Conservation (phyloP, 2,888 invertebrate species). For the Lochmaea crataegi region DNA sequence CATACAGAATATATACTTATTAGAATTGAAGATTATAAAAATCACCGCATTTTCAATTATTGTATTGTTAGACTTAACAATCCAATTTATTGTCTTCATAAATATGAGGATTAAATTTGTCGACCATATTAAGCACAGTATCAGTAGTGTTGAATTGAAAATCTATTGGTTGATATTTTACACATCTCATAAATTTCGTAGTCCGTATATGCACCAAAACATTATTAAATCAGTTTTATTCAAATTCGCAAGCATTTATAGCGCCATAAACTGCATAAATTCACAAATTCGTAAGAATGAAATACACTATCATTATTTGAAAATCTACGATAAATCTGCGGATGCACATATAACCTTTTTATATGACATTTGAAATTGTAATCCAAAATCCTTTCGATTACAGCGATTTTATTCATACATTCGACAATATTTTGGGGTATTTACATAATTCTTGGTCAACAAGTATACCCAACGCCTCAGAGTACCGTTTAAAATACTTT, state of each 20-base stretch:
- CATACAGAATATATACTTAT: too few relatives aligned
- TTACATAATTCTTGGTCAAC: conserved; percentile 28
- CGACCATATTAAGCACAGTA: conserved; percentile 18
- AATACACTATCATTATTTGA: conserved; percentile 30
- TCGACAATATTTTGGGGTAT: conserved; percentile 23
- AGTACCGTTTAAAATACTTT: conserved; percentile 14
- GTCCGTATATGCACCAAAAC: conserved; percentile 19
- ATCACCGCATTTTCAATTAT: too few relatives aligned
- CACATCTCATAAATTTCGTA: conserved; percentile 21
- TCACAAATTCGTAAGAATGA: conserved; percentile 30
- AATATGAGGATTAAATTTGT: conserved; percentile 15
- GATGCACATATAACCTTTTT: conserved; percentile 30
- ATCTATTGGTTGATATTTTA: conserved; percentile 24
- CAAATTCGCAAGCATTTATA: conserved; percentile 25
- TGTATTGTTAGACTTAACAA: too few relatives aligned
- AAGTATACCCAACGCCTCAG: conserved; percentile 18
- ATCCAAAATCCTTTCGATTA: conserved; percentile 16
- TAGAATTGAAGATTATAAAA: too few relatives aligned
- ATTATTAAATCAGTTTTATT: conserved; percentile 31
- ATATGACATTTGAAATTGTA: conserved; percentile 27
- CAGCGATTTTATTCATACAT: conserved; percentile 29
- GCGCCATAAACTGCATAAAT: conserved; percentile 21
- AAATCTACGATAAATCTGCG: conserved; percentile 25
- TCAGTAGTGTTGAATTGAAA: conserved; percentile 22
- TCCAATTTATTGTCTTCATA: too few relatives aligned